Evolutionary conservation across 1,140 invertebrate genomes (phyloP).

Genomic region (Aplysia californica): DNA sequence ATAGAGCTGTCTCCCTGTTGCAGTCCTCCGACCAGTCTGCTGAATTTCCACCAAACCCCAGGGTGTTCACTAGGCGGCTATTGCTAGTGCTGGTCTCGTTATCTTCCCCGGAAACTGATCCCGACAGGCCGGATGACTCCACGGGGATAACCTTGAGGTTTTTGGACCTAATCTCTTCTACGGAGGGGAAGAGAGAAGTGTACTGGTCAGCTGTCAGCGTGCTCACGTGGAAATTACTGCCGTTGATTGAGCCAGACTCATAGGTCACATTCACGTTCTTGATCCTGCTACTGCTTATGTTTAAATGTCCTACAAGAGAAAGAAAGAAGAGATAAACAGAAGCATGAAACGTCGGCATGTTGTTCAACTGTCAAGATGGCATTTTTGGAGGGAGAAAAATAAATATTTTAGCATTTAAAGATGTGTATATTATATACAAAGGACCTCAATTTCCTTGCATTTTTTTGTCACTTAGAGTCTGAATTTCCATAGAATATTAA

Average conservation of each 20-base stretch:
- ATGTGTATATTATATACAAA: background rate
- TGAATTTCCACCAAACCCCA: background rate
- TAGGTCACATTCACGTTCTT: conserved; percentile 47
- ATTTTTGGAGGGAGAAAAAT: background rate
- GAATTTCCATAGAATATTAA: background rate
- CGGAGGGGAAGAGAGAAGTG: background rate
- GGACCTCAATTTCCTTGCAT: background rate
- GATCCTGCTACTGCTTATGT: conserved; percentile 48
- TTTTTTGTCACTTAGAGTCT: background rate
- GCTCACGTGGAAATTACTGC: background rate
- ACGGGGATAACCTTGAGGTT: background rate
- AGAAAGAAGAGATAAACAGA: background rate
- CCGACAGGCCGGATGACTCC: background rate
- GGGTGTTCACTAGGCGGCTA: background rate
- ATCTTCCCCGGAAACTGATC: background rate
- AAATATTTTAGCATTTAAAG: background rate
- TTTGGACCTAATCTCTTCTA: background rate
- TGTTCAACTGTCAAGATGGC: background rate
- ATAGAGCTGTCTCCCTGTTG: no score
- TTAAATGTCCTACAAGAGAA: conserved; percentile 27
- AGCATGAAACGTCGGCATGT: background rate
- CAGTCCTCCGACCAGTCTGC: background rate
- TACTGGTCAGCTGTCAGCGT: conserved; percentile 15
- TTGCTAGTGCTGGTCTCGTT: background rate
- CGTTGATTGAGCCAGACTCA: conserved; percentile 18